These are phyloP conservation scores for Oxystoma pomonae DNA, from an alignment of 2,888 invertebrate genomes.

Conservation along the genomic window DNA sequence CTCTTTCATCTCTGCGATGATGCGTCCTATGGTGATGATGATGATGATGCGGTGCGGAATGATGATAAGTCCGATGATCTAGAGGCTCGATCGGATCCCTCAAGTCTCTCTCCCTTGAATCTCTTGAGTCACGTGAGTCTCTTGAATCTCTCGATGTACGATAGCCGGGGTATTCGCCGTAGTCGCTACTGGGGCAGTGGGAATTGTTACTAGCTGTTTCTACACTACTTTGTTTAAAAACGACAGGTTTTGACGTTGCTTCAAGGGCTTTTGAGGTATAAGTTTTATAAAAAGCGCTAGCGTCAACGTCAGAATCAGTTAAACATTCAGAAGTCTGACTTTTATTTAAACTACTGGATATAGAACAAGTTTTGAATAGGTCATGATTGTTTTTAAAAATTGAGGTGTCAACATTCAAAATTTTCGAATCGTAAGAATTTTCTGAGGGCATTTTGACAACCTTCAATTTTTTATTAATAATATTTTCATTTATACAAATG, in stretches of 20 bases:
- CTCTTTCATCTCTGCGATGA: constrained; percentile 48
- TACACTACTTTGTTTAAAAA: constrained; percentile 25
- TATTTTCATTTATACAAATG: neutral
- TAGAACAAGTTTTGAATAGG: constrained; percentile 6
- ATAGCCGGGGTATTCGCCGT: constrained; percentile 35
- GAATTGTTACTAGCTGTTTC: constrained; percentile 18
- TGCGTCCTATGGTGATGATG: constrained; percentile 37
- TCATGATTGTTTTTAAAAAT: neutral
- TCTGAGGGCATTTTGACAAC: neutral
- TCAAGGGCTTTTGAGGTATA: too few species aligned
- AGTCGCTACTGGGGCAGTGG: constrained; percentile 34
- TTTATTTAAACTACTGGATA: neutral
- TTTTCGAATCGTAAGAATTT: neutral
- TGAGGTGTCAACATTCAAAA: neutral
- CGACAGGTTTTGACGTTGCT: too few species aligned
- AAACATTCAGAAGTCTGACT: neutral
- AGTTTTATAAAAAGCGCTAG: too few species aligned
- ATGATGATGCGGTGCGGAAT: constrained; percentile 25
- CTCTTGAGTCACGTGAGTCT: constrained; percentile 24
- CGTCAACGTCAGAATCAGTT: neutral
- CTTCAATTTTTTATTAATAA: neutral
- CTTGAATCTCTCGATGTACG: constrained; percentile 30
- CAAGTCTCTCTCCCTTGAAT: constrained; percentile 35
- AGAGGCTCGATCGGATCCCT: constrained; percentile 38
- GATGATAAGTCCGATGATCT: constrained; percentile 33